Evolutionary conservation across 2,797 vertebrate genomes (phyloP), one percentile per base, ranked within the genome.

Genomic region (Chiroxiphia lanceolata): DNA sequence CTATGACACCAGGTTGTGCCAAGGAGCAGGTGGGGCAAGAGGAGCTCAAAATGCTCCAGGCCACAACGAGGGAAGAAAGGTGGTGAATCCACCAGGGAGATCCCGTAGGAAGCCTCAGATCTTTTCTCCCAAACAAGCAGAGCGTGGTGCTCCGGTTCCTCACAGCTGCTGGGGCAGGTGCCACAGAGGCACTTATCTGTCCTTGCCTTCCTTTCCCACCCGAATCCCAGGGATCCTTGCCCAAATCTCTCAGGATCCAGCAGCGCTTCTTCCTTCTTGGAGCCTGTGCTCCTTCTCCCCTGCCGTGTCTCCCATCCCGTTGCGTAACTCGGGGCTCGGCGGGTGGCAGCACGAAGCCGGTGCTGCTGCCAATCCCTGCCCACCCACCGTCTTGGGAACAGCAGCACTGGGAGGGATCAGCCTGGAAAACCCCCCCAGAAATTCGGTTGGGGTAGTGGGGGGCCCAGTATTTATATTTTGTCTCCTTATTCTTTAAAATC

Each of bases 21-120:
- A 3, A n/a, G 25, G n/a, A 56, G 47, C 42, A 29, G 48, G 51
- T 11, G 64, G 15, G 57, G 38, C 50, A 12, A 10, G 51, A 42
- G 50, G 27, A 75, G 72, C 88, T 80, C 20, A 3, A 12, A 45
- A 15, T 0, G 18, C 72, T 38, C 36, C 27, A 0, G 68, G 68
- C 42, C 63, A 8, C 9, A 4, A 33, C 34, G 15, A 75, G 57
- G 72, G 21, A 36, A 15, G 47, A 8, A n/a, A 15, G 54, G 59
- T 4, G 50, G 13, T 5, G 50, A 65, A 40, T n/a, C 18, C 72
- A 15, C 1, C 34, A 1, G 40, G 34, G 36, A 42, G 33, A 44
- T 38, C 31, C 50, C 20, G 0, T 0, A 8, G 34, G 20, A 22
- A 45, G 78, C 53, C 53, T 45, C 8, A 0, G 7, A 11, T 31